Evolutionary conservation across 1,140 invertebrate genomes (phyloP).

Genomic region (Drosophila kikkawai): DNA sequence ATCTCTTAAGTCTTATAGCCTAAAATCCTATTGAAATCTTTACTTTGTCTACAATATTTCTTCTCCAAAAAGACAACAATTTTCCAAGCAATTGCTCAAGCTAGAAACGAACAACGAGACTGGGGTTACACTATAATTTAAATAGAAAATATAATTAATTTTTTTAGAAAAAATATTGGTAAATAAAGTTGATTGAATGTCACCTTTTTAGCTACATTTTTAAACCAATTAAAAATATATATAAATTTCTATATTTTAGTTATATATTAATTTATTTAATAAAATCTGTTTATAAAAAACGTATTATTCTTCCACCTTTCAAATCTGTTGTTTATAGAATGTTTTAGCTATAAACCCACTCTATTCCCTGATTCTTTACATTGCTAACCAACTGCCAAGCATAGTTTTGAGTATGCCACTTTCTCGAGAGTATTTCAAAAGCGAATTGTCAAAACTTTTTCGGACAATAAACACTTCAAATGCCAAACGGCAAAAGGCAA

Average conservation of each 20-base stretch:
- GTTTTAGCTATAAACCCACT: not conserved
- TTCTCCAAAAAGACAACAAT: not conserved
- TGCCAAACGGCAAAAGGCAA: constrained; percentile 51
- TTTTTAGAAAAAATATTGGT: too few relatives aligned
- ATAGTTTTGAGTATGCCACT: not conserved
- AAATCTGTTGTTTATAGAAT: not conserved
- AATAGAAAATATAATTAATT: not conserved
- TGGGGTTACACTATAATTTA: not conserved
- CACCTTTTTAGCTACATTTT: not conserved
- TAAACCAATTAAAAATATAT: not conserved
- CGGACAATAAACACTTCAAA: constrained; percentile 54
- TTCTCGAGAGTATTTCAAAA: constrained; percentile 24
- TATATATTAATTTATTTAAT: not conserved
- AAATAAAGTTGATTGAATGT: not conserved
- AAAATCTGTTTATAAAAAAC: not conserved
- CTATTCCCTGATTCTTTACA: not conserved
- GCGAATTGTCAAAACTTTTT: constrained; percentile 38
- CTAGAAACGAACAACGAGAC: not conserved
- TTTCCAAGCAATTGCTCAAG: not conserved
- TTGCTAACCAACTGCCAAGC: not conserved
- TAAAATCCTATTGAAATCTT: constrained; percentile 4
- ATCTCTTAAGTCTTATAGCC: not conserved
- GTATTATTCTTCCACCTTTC: too few relatives aligned
- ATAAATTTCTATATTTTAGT: not conserved
- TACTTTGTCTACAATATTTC: not conserved